Conservation (phyloP, 2,888 invertebrate species). For the Palloptera scutellata region DNA sequence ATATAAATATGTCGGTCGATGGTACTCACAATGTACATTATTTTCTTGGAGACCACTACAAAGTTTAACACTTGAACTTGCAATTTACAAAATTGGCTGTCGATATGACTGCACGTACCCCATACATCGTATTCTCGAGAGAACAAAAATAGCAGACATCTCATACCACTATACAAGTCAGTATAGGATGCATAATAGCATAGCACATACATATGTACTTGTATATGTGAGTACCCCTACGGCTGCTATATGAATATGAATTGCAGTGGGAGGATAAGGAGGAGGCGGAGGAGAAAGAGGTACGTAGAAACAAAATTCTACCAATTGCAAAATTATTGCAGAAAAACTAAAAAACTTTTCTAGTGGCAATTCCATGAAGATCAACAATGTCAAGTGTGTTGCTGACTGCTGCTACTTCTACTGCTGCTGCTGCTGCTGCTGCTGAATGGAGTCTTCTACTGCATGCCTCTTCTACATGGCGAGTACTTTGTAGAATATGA, state of each 20-base stretch:
- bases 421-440: not conserved
- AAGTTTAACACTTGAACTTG: conserved; percentile 26
- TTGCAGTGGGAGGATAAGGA: too few relatives aligned
- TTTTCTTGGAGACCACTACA: too few relatives aligned
- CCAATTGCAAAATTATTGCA: too few relatives aligned
- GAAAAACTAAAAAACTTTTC: conserved; percentile 16
- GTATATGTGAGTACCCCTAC: not conserved
- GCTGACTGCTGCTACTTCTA: not conserved
- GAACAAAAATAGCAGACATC: not conserved
- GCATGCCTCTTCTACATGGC: too few relatives aligned
- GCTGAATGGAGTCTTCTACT: not conserved
- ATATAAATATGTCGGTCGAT: too few relatives aligned
- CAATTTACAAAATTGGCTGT: conserved; percentile 29
- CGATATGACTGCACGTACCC: conserved; percentile 11
- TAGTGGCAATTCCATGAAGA: conserved; percentile 21
- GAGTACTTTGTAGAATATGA: too few relatives aligned
- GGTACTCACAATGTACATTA: too few relatives aligned
- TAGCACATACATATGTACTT: conserved; percentile 5
- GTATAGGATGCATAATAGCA: too few relatives aligned
- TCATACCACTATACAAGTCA: too few relatives aligned
- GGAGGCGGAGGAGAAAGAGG: too few relatives aligned
- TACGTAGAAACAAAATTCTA: too few relatives aligned
- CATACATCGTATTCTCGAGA: not conserved
- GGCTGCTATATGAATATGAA: too few relatives aligned
- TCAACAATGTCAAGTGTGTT: conserved; percentile 30